phyloP scores from a whole-genome alignment of 2,888 invertebrate genomes.

The Erebia palarica region DNA sequence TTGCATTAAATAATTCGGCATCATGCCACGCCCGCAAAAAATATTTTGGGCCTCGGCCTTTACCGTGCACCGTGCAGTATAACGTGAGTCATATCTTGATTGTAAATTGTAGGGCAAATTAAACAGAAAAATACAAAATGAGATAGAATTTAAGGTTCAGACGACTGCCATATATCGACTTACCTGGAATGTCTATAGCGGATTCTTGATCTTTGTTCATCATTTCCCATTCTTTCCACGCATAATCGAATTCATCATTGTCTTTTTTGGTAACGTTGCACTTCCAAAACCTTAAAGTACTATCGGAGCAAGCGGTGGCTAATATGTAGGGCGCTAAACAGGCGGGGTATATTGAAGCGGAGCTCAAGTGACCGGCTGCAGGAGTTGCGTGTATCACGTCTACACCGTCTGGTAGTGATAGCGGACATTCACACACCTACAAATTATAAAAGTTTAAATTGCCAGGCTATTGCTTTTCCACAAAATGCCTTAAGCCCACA shows the following conservation, averaged over 20 bases:
- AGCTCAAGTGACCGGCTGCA: slow-evolving; percentile 98
- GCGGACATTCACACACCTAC: slow-evolving; percentile 91
- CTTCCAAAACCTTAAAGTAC: slow-evolving; percentile 94
- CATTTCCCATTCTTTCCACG: slow-evolving; percentile 96
- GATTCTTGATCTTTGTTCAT: slow-evolving; percentile 86
- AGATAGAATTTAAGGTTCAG: no score
- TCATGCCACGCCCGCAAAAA: no score
- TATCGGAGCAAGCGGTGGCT: slow-evolving; percentile 97
- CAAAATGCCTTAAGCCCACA: no score
- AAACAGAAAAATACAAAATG: no score
- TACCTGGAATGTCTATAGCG: slow-evolving; percentile 88
- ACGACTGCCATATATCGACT: slow-evolving; percentile 14
- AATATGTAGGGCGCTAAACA: slow-evolving; percentile 98
- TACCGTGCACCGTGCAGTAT: no score
- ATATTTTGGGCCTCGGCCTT: no score
- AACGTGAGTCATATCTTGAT: no score
- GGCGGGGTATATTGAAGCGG: slow-evolving; percentile 99
- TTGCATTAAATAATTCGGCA: no score
- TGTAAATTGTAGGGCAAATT: no score
- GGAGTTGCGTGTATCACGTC: slow-evolving; percentile 96
- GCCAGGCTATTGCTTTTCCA: no score
- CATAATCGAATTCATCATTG: slow-evolving; percentile 81
- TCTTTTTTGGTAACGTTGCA: slow-evolving; percentile 84
- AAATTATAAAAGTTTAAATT: not conserved
- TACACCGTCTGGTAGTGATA: slow-evolving; percentile 94